Evolutionary conservation across 1,140 invertebrate species (phyloP).

Genomic region (Drosophila tsacasi): DNA sequence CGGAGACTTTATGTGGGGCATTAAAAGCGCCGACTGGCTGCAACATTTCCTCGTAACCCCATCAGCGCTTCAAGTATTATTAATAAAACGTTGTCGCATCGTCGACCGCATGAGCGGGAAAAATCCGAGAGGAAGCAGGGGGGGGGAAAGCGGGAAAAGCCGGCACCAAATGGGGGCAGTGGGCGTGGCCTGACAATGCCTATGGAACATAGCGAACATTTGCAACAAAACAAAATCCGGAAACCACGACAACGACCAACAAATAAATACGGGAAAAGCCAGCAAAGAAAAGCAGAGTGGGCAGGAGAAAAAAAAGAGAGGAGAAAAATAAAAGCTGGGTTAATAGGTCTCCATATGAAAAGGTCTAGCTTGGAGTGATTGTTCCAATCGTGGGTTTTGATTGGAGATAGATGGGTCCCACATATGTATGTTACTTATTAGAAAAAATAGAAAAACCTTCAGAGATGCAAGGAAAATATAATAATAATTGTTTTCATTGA

Average conservation of each 20-base stretch:
- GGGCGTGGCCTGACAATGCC: slow-evolving; percentile 61
- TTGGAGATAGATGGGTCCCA: slow-evolving; percentile 17
- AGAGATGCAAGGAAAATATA: neutral
- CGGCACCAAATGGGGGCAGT: slow-evolving; percentile 46
- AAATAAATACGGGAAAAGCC: slow-evolving; percentile 50
- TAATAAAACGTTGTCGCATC: slow-evolving; percentile 62
- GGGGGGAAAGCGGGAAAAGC: slow-evolving; percentile 13
- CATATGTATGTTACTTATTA: neutral
- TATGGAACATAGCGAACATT: slow-evolving; percentile 53
- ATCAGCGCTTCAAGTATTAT: slow-evolving; percentile 66
- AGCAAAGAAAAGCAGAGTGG: slow-evolving; percentile 7
- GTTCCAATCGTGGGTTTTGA: slow-evolving; percentile 8
- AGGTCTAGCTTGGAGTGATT: slow-evolving; percentile 39
- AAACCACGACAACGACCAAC: slow-evolving; percentile 63
- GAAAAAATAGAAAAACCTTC: neutral
- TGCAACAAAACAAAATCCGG: slow-evolving; percentile 64
- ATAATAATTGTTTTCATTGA: neutral
- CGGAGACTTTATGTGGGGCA: slow-evolving; percentile 53
- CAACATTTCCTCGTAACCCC: slow-evolving; percentile 57
- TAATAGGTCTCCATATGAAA: slow-evolving; percentile 44
- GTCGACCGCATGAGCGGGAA: slow-evolving; percentile 37
- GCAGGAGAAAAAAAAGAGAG: neutral
- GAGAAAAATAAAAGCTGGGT: slow-evolving; percentile 35
- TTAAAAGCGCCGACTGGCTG: slow-evolving; percentile 59
- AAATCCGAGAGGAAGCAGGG: neutral